These are phyloP conservation scores for Pandemis corylana DNA, from an alignment of 2,888 invertebrate genomes.

Conservation along the genomic window DNA sequence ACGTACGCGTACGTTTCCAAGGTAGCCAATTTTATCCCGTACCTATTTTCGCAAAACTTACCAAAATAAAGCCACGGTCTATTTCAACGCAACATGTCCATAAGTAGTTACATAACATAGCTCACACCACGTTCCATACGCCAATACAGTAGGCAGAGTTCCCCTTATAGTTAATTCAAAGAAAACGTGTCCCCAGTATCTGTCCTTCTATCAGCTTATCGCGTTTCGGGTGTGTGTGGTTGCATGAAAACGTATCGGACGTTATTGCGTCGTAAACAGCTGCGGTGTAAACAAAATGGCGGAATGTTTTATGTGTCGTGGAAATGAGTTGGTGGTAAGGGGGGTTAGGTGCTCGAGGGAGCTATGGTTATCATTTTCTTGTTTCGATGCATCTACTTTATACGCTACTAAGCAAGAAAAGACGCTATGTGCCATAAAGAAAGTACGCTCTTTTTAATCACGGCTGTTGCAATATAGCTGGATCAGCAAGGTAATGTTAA, in stretches of 20 bases:
- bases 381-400: too few relatives aligned
- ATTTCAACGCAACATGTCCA: neutral
- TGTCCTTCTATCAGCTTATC: constrained; percentile 41
- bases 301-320: constrained; percentile 13
- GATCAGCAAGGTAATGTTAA: too few relatives aligned
- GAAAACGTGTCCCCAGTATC: constrained; percentile 41
- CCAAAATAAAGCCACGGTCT: neutral
- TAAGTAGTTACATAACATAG: neutral
- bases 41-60: too few relatives aligned
- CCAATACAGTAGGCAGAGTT: constrained; percentile 31
- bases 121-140: constrained; percentile 6
- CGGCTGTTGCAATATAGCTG: too few relatives aligned
- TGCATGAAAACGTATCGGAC: constrained; percentile 6
- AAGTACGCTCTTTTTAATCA: too few relatives aligned
- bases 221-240: constrained; percentile 36
- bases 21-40: too few relatives aligned
- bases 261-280: constrained; percentile 13
- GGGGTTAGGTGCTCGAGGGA: neutral
- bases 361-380: neutral
- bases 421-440: too few relatives aligned
- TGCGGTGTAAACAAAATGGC: constrained; percentile 1
- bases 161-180: constrained; percentile 42
- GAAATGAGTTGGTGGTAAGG: neutral
- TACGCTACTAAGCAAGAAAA: too few relatives aligned
- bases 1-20: too few relatives aligned